Base-by-base conservation (phyloP, 2,113 vertebrate species). In the Phocoena sinus region DNA sequence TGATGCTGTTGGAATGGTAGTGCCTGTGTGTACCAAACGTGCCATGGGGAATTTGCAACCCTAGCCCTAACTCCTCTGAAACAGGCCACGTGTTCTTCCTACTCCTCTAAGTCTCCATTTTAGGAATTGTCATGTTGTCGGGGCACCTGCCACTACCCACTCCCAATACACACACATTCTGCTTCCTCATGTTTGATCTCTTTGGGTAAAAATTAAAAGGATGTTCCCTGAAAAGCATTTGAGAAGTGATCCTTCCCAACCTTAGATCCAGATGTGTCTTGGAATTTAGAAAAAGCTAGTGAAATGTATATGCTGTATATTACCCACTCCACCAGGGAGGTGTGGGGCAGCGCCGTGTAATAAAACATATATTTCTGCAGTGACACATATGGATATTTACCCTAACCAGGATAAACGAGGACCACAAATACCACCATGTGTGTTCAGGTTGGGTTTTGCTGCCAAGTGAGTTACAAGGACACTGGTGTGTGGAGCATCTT, bases 361-460 rank as follows among this genome's bases (percentile, higher is more conserved):
- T 79, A 65, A 84, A 76, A 76, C 28, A 90, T 56, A 17, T 41
- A 50, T 56, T 73, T 63, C 76, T 38, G 7, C 65, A 44, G 15
- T 23, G 5, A 74, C 56, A 50, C 36, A 36, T 33, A 10, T 13
- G 58, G 62, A 47, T 67, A 14, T 90, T 82, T 56, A 91, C 60
- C n/a, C 44, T 63, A 18, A 80, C 50, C 4, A 63, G 56, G n/a
- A 28, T 62, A 60, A 80, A 58, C 15, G 33, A 77, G 62, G 71
- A 73, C 7, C 26, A 28, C 28, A 60, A 5, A 56, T n/a, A 71
- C 8, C 47, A 25, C 62, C n/a, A 10, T 0, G 1, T 67, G 17
- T 62, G 58, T 85, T 89, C 70, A 62, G 67, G 62, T 28, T 86
- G 62, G 38, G 17, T 44, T 77, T 95, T 31, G n/a, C 11, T 81